phyloP scores from a whole-genome alignment of 2,888 invertebrate genomes.

The Latrodectus elegans region DNA sequence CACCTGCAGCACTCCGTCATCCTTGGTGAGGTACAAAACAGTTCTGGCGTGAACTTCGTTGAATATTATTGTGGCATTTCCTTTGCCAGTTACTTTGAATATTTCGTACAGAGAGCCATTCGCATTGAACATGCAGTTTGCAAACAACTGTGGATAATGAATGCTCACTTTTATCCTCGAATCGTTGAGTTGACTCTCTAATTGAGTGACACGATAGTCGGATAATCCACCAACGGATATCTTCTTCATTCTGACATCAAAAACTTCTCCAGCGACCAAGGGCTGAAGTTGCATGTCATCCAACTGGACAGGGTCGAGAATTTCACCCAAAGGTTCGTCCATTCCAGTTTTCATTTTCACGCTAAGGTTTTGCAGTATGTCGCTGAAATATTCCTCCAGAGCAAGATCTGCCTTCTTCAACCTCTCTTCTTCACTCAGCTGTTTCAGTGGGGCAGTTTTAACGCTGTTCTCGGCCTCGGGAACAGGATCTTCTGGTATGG shows the following conservation, averaged over 20 bases:
- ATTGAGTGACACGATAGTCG: conserved; percentile 67
- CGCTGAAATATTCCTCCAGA: conserved; percentile 43
- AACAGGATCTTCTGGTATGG: conserved; percentile 11
- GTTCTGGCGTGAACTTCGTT: conserved; percentile 71
- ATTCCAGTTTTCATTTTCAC: conserved; percentile 69
- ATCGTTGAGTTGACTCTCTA: conserved; percentile 68
- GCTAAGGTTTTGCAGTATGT: conserved; percentile 49
- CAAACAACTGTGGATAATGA: conserved; percentile 69
- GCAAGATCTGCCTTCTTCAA: conserved; percentile 58
- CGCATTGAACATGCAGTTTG: conserved; percentile 68
- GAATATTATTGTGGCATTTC: conserved; percentile 70
- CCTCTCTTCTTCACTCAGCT: conserved; percentile 50
- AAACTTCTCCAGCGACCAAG: conserved; percentile 69
- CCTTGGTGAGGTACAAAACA: conserved; percentile 71
- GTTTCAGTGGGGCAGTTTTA: conserved; percentile 28
- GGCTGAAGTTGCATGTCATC: conserved; percentile 70
- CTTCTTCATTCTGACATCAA: conserved; percentile 68
- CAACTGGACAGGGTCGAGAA: conserved; percentile 69
- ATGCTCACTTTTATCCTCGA: conserved; percentile 69
- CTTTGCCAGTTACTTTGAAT: conserved; percentile 70
- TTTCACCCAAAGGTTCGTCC: conserved; percentile 65
- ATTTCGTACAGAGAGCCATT: conserved; percentile 71
- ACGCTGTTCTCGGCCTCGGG: conserved; percentile 41
- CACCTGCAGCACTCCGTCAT: conserved; percentile 69
- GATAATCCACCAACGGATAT: conserved; percentile 69